Evolutionary conservation across 2,113 vertebrate genomes (phyloP), one percentile per base, ranked within the genome.

Genomic region (Trochalopteron elliotii): DNA sequence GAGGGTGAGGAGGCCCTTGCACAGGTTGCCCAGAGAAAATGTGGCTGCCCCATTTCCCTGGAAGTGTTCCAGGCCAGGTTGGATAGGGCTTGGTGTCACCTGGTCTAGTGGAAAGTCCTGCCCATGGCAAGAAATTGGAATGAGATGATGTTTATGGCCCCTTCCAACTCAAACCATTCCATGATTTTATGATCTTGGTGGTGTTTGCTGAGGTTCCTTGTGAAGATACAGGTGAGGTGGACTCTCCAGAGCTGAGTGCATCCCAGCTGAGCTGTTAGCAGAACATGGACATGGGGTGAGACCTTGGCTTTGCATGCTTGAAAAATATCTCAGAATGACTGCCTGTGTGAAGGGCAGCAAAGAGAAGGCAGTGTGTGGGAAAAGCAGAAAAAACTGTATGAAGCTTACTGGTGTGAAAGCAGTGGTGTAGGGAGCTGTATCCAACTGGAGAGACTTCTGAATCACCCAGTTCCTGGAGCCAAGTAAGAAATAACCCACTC

Each of bases 311-410:
- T 72, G 12, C 4, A 2, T 17, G 27, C 44, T 21, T 18, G 40
- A 60, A 31, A 30, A 61, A 16, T 33, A 25, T 2, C 71, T 57
- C 1, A 1, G 27, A 74, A 71, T 12, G 19, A 19, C 50, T 30
- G 21, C 23, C 27, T 4, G 0, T 4, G 50, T 40, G 47, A 77
- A 65, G 33, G 49, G 28, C 3, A 17, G 15, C 0, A 3, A 39
- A 57, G 49, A 40, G 37, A 76, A 49, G 31, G 42, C 77, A 21
- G 0, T 4, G 3, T 27, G 23, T 28, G n/a, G 31, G 56, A 42
- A 53, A 61, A 69, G 37, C 27, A 63, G n/a, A 33, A 65, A 33
- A 50, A 71, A 0, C 3, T 18, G 9, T 56, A 52, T 21, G 45
- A 39, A 77, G 30, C 33, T 71, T 37, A 12, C 33, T 63, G 55